phyloP scores from a whole-genome alignment of 2,113 vertebrate genomes.

The Petaurus breviceps region DNA sequence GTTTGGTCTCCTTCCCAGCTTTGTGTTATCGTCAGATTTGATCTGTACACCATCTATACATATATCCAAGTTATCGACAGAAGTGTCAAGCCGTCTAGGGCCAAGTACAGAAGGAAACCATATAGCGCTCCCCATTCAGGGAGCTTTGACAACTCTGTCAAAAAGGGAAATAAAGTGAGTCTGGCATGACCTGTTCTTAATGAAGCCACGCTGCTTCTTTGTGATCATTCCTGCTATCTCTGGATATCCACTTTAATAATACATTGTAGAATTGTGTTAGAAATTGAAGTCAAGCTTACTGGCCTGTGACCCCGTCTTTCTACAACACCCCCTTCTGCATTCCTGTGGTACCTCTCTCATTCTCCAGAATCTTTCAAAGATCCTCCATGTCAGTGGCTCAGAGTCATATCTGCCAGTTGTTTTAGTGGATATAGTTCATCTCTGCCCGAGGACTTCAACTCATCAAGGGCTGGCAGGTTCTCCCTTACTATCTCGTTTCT shows the following conservation, averaged over 20 bases:
- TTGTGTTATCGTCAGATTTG: no score
- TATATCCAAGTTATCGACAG: neutral
- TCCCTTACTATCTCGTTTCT: neutral
- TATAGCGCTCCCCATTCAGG: neutral
- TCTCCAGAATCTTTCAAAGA: neutral
- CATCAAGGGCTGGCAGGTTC: neutral
- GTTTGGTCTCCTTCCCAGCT: neutral
- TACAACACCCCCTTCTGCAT: neutral
- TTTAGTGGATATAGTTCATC: neutral
- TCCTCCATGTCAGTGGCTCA: neutral
- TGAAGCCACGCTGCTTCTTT: neutral
- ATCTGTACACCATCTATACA: neutral
- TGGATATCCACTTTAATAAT: neutral
- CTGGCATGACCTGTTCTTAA: neutral
- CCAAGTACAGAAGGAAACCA: neutral
- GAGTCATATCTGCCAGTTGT: neutral
- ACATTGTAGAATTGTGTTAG: neutral
- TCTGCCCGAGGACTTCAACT: neutral
- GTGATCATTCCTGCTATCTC: neutral
- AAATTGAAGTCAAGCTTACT: neutral
- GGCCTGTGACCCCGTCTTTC: neutral
- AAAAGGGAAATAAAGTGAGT: neutral
- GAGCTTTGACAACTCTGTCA: neutral
- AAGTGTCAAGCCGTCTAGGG: neutral
- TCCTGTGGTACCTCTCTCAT: neutral